Evolutionary conservation across 2,113 vertebrate genomes (phyloP).

Genomic region (Electrona antarctica): DNA sequence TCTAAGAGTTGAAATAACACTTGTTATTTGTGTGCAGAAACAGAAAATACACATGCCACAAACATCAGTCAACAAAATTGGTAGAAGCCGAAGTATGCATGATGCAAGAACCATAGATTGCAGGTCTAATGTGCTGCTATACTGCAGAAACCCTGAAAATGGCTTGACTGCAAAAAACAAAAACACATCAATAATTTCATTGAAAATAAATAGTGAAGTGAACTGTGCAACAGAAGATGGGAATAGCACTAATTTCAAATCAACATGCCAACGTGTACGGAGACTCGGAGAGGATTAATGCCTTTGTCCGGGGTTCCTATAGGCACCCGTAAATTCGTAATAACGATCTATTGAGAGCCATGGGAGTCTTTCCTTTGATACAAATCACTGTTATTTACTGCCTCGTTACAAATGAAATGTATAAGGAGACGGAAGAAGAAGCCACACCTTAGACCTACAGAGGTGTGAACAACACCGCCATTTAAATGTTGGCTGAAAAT

Average conservation of each 20-base stretch:
- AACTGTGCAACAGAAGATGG: conserved; percentile 25
- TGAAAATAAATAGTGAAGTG: conserved; percentile 20
- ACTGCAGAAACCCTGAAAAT: not conserved
- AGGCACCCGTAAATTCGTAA: conserved; percentile 44
- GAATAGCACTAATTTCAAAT: conserved; percentile 41
- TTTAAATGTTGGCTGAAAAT: not conserved
- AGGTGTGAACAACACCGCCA: not conserved
- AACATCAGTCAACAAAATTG: not conserved
- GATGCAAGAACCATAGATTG: no score
- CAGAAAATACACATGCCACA: not conserved
- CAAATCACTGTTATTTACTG: conserved; percentile 63
- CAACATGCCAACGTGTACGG: conserved; percentile 34
- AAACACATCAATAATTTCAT: conserved; percentile 34
- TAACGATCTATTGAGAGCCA: conserved; percentile 55
- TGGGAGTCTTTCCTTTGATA: conserved; percentile 48
- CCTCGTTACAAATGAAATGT: conserved; percentile 58
- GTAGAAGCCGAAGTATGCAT: no score
- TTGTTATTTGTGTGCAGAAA: not conserved
- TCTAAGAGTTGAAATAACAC: no score
- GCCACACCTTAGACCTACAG: not conserved
- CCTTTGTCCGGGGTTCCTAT: conserved; percentile 29
- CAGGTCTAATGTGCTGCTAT: no score
- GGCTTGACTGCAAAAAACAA: not conserved
- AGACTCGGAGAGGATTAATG: conserved; percentile 41
- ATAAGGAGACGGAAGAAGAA: conserved; percentile 29